phyloP scores from a whole-genome alignment of 2,888 invertebrate species.

The Margaritifera margaritifera region DNA sequence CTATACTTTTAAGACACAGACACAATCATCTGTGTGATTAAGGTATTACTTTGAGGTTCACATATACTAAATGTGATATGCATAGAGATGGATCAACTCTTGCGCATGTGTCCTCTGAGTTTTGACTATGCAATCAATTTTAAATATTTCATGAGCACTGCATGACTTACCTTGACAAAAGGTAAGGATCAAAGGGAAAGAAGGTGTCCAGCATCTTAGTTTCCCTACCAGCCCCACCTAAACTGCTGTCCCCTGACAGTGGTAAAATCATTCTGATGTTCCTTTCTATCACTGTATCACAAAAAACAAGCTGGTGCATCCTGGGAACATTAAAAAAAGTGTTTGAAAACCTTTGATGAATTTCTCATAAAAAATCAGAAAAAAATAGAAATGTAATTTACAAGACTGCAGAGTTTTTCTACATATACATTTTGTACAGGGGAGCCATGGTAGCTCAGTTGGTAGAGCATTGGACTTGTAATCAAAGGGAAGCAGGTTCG shows the following conservation, averaged over 20 bases:
- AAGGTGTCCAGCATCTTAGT: slow-evolving; percentile 76
- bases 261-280: slow-evolving; percentile 76
- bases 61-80: too few species aligned
- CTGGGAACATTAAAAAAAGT: slow-evolving; percentile 48
- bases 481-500: too few species aligned
- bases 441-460: too few species aligned
- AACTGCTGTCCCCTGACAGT: slow-evolving; percentile 51
- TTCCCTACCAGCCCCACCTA: slow-evolving; percentile 48
- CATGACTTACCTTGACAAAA: slow-evolving; percentile 78
- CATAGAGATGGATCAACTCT: too few species aligned
- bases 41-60: too few species aligned
- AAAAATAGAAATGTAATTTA: not conserved
- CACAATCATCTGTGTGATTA: too few species aligned
- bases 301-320: slow-evolving; percentile 91
- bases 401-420: not conserved
- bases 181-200: slow-evolving; percentile 94
- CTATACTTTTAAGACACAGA: too few species aligned
- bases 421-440: not conserved
- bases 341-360: not conserved
- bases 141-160: not conserved
- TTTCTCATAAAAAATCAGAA: not conserved
- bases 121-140: not conserved
- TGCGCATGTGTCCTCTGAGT: too few species aligned
- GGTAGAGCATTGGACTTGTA: too few species aligned
- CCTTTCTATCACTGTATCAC: slow-evolving; percentile 90